Conservation (phyloP, 2,113 vertebrate species). For the Amphiprion ocellaris region DNA sequence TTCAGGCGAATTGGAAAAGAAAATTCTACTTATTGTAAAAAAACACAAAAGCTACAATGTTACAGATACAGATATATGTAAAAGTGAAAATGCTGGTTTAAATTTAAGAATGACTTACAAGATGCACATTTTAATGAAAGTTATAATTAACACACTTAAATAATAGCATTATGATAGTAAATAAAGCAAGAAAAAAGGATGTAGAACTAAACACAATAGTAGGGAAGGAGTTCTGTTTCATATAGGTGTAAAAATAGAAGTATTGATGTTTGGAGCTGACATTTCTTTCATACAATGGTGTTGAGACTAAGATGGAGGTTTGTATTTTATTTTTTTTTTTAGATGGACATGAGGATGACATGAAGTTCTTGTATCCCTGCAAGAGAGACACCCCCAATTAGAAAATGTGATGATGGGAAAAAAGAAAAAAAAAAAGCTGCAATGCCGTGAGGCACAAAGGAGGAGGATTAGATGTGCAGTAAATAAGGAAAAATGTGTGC, state of each 20-base stretch:
- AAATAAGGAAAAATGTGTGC: neutral
- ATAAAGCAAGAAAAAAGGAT: neutral
- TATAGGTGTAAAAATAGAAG: constrained; percentile 4
- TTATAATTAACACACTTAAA: too few relatives aligned
- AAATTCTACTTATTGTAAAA: too few relatives aligned
- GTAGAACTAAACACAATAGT: neutral
- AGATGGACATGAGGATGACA: neutral
- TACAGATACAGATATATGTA: too few relatives aligned
- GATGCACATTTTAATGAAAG: too few relatives aligned
- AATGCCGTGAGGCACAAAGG: neutral
- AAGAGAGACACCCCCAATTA: constrained; percentile 1
- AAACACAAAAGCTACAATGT: too few relatives aligned
- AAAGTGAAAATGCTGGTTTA: too few relatives aligned
- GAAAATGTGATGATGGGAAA: neutral
- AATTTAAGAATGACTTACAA: too few relatives aligned
- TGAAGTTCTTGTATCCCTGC: neutral
- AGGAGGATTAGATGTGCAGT: neutral
- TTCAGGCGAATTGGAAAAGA: too few relatives aligned
- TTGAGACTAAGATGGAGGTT: neutral
- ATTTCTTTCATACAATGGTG: neutral
- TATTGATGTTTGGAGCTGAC: constrained; percentile 11
- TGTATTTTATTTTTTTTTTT: neutral
- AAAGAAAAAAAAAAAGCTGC: neutral
- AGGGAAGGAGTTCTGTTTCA: constrained; percentile 1
- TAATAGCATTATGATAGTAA: neutral